Percentiles rank a stretch among this genome's conserved stretches.
These are phyloP conservation scores for Tillus elongatus DNA, from an alignment of 2,888 invertebrate genomes.

Conservation along the genomic window DNA sequence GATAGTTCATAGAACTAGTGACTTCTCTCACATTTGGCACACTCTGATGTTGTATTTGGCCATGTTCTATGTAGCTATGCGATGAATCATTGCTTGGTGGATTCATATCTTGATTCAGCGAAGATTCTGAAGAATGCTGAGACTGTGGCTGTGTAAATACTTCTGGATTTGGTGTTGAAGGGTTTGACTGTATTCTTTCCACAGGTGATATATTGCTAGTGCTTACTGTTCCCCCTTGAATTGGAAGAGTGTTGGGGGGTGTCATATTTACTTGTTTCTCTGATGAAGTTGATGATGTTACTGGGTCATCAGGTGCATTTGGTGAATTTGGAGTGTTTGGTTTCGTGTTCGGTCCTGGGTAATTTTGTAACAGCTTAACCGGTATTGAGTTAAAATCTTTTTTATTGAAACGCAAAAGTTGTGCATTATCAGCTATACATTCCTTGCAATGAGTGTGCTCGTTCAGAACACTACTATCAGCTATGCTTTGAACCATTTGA, in stretches of 20 bases:
- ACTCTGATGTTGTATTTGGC: slow-evolving; percentile 7
- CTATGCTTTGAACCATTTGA: slow-evolving; percentile 18
- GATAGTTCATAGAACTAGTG: background rate
- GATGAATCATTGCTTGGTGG: slow-evolving; percentile 4
- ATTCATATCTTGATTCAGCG: slow-evolving; percentile 1
- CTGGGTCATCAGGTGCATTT: slow-evolving; percentile 51
- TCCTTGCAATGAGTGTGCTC: slow-evolving; percentile 46
- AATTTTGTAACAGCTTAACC: slow-evolving; percentile 17
- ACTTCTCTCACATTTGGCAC: background rate
- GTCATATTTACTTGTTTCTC: slow-evolving; percentile 44
- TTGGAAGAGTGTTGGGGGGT: slow-evolving; percentile 59
- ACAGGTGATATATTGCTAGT: slow-evolving; percentile 71
- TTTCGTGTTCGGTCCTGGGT: slow-evolving; percentile 45
- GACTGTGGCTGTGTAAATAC: slow-evolving; percentile 32
- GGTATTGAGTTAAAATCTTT: slow-evolving; percentile 10
- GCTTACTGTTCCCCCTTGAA: slow-evolving; percentile 76
- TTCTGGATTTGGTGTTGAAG: slow-evolving; percentile 39
- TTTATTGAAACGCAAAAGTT: slow-evolving; percentile 32
- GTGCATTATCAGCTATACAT: slow-evolving; percentile 44
- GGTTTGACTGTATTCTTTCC: slow-evolving; percentile 51
- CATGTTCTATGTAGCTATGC: too few species aligned
- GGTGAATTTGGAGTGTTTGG: slow-evolving; percentile 49
- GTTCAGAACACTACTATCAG: slow-evolving; percentile 19
- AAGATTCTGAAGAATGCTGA: background rate
- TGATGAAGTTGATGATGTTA: slow-evolving; percentile 59